phyloP scores from a whole-genome alignment of 2,797 vertebrate genomes.

The Novumbra hubbsi region DNA sequence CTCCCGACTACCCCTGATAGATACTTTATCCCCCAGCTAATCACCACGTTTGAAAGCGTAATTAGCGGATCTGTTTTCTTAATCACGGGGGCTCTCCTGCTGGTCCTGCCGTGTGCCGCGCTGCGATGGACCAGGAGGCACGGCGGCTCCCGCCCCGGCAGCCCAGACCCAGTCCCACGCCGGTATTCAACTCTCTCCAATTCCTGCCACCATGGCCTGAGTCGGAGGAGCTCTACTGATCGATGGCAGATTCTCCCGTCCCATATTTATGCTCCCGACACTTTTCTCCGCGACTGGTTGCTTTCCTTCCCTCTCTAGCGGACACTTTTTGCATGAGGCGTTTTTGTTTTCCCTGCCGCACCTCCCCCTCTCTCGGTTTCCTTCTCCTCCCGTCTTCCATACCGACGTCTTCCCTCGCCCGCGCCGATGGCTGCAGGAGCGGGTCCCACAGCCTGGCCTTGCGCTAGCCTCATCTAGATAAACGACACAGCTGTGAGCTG shows the following conservation, averaged over 20 bases:
- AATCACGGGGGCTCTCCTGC: constrained; percentile 81
- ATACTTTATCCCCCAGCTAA: constrained; percentile 96
- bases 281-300: constrained; percentile 30
- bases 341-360: constrained; percentile 36
- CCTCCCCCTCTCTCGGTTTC: constrained; percentile 24
- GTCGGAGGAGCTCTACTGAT: constrained; percentile 61
- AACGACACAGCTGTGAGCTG: constrained; percentile 71
- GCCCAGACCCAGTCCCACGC: constrained; percentile 19
- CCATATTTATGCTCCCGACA: constrained; percentile 40
- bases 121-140: constrained; percentile 45
- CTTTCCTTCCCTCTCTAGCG: constrained; percentile 48
- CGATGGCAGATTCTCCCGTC: constrained; percentile 37
- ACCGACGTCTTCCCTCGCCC: background rate
- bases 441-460: constrained; percentile 27
- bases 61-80: constrained; percentile 97
- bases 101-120: constrained; percentile 50
- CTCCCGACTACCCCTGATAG: constrained; percentile 90
- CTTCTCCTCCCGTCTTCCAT: constrained; percentile 29
- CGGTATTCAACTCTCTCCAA: constrained; percentile 61
- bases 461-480: constrained; percentile 46
- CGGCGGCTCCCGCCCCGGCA: constrained; percentile 31
- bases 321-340: constrained; percentile 45
- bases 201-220: constrained; percentile 50
- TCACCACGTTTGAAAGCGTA: constrained; percentile 91
- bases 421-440: constrained; percentile 8